Conservation (phyloP, 2,113 vertebrate species). For the Genyomyrus donnyi region DNA sequence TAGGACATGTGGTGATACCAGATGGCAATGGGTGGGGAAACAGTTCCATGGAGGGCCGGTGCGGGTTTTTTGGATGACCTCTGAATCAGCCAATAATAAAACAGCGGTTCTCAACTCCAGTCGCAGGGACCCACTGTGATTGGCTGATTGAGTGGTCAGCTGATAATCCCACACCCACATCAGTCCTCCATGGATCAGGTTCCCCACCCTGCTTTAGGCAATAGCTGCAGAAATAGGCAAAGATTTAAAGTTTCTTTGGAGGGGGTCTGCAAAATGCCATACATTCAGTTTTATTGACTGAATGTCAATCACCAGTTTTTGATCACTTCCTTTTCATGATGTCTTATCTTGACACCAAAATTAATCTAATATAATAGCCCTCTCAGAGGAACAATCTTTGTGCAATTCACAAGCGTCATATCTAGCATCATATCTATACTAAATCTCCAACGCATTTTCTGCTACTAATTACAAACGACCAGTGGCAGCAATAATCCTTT, state of each 20-base stretch:
- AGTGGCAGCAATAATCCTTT: background rate
- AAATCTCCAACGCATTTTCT: background rate
- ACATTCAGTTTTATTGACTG: background rate
- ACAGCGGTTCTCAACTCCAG: too few relatives aligned
- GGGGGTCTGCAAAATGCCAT: background rate
- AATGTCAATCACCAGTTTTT: background rate
- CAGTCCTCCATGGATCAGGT: too few relatives aligned
- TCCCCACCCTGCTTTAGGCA: background rate
- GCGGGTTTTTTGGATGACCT: too few relatives aligned
- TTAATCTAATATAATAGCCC: background rate
- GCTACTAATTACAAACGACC: background rate
- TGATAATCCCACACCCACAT: too few relatives aligned
- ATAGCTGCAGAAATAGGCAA: background rate
- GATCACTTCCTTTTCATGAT: background rate
- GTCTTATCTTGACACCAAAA: background rate
- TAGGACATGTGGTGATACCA: background rate
- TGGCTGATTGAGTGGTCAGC: too few relatives aligned
- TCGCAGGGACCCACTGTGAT: too few relatives aligned
- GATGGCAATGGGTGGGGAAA: background rate
- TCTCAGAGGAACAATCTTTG: background rate
- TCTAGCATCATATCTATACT: background rate
- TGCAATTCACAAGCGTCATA: background rate
- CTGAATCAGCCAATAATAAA: too few relatives aligned
- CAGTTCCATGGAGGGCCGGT: too few relatives aligned
- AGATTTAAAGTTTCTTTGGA: background rate